Conservation (phyloP, 2,113 vertebrate species). For the Solea solea region DNA sequence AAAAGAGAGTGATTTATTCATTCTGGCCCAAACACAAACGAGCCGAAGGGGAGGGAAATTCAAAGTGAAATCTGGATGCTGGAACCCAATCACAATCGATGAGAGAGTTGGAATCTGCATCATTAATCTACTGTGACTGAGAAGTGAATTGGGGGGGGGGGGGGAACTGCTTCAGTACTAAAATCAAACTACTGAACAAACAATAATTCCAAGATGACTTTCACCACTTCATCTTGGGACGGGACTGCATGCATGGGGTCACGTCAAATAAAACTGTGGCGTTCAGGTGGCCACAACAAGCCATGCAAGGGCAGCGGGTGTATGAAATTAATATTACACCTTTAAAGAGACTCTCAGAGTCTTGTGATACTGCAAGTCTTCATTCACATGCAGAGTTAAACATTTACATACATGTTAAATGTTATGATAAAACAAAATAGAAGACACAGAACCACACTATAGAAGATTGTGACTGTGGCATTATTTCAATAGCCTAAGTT, state of each 20-base stretch:
- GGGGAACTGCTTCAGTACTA: not conserved
- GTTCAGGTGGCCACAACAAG: constrained; percentile 39
- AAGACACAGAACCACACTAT: not conserved
- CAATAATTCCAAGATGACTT: constrained; percentile 45
- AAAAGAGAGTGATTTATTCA: constrained; percentile 51
- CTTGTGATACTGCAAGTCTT: not conserved
- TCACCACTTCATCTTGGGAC: constrained; percentile 43
- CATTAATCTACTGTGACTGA: constrained; percentile 4
- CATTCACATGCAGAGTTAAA: constrained; percentile 27
- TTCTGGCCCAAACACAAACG: constrained; percentile 29
- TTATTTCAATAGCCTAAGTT: too few relatives aligned
- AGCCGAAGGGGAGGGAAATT: constrained; percentile 14
- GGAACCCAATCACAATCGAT: constrained; percentile 30
- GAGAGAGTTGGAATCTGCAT: constrained; percentile 24
- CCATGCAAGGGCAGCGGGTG: constrained; percentile 73
- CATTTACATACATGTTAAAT: constrained; percentile 6
- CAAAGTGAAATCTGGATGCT: constrained; percentile 27
- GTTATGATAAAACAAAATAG: constrained; percentile 2
- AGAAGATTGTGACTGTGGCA: too few relatives aligned
- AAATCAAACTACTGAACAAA: not conserved
- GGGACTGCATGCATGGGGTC: constrained; percentile 78
- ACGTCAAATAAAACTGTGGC: constrained; percentile 33
- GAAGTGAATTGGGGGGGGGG: constrained; percentile 23
- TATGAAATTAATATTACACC: constrained; percentile 75
- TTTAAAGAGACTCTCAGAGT: constrained; percentile 45